phyloP scores from a whole-genome alignment of 2,797 vertebrate species.

The Phataginus tetradactyla region DNA sequence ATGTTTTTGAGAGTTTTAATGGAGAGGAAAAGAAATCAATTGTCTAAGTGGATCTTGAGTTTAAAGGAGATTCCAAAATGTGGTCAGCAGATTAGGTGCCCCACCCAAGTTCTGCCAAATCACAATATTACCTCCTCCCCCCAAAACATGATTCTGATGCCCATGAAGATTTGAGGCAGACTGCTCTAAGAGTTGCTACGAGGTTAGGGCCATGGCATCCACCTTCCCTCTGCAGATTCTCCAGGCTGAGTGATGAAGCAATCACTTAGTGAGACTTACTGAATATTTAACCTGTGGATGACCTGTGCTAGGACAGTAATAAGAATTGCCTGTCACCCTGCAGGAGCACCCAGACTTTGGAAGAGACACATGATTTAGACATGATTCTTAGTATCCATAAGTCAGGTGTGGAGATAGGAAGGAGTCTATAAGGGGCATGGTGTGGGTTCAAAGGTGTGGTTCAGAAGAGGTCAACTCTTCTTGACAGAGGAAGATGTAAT shows the following conservation, averaged over 20 bases:
- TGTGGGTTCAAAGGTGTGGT: neutral
- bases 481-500: neutral
- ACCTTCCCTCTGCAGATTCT: neutral
- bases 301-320: neutral
- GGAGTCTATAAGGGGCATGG: neutral
- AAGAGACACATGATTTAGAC: neutral
- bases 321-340: neutral
- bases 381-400: neutral
- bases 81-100: neutral
- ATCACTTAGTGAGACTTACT: neutral
- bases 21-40: neutral
- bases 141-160: neutral
- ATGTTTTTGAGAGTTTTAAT: neutral
- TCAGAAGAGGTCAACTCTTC: neutral
- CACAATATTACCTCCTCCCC: neutral
- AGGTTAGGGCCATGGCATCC: too few relatives aligned
- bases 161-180: neutral
- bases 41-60: neutral
- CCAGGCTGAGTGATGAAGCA: neutral
- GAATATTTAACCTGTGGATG: neutral
- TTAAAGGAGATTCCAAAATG: neutral
- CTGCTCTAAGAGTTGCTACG: neutral
- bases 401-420: neutral
- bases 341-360: neutral
- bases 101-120: neutral